Evolutionary conservation across 2,888 invertebrate genomes (phyloP), one percentile per base, ranked within the genome.

Genomic region (Apoda limacodes): DNA sequence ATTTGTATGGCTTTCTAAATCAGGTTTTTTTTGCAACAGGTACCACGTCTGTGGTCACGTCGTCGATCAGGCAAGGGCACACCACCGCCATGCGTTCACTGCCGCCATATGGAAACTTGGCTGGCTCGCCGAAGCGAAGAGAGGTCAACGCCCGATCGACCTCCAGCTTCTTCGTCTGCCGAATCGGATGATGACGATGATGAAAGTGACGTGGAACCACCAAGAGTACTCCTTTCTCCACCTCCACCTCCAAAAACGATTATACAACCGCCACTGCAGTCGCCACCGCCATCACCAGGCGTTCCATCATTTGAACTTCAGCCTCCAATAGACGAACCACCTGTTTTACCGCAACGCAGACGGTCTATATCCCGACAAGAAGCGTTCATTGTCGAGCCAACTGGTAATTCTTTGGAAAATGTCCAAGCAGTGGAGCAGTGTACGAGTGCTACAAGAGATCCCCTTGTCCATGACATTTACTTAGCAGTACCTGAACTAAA

Each of bases 361-460:
- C 85, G 89, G 35, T 90, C 91, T 5, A 89, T 91, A 50, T 88
- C 89, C 32, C 84, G 93, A 10, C 93, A 93, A 60, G 91, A 92
- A 66, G 92, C 92, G 1, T 87, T 92, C 51, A 89, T 91, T 48
- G 88, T 88, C 19, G 89, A 88, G 55, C 88, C 89, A 4, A 87
- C 87, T 0, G 87, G 87, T 21, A 87, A 83, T 49, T 88, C 88
- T 0, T 65, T 89, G 27, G 89, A 89, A 55, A 89, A 88, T 55
- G 85, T 89, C 10, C 83, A 85, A 33, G 84, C 80, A 1, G 84
- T 85, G 1, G 71, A 69, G 32, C 63, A 68, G 40, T 66, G 61
- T 2, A 60, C 56, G 20, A 55, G 43, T 46, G 68, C 49, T 37
- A 65, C 54, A 35, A 68, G 52, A 43, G 80, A 72, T 46, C 52